Evolutionary conservation across 2,888 invertebrate genomes (phyloP), one percentile per base, ranked within the genome.

Genomic region (Nymphalis urticae): DNA sequence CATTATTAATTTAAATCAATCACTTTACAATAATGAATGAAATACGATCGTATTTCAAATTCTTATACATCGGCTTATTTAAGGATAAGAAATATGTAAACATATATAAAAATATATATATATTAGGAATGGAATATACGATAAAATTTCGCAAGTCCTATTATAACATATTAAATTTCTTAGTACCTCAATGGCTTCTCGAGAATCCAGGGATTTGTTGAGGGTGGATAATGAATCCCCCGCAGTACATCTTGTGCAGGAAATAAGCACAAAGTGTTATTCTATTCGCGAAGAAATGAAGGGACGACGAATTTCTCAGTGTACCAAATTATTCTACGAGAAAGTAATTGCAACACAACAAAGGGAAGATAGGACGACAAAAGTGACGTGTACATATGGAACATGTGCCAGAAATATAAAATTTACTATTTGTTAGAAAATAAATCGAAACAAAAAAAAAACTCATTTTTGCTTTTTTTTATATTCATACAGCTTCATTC

Each of bases 201-300:
- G 85, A 86, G 84, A 85, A 85, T 77, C 75, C 76, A 79, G 80
- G 84, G 89, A 89, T 90, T 88, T 88, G 88, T 86, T 81, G 84
- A 83, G 90, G 91, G 89, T 85, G 83, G 85, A 86, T 90, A 92
- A 92, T 90, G 89, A 91, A 89, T 90, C 91, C 88, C 83, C 82
- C 79, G 79, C 84, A 82, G 84, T 86, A 89, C 88, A 89, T 90
- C 88, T 88, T 84, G 80, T 79, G 79, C 85, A 85, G 91, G 92
- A 92, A 92, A 91, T 90, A 87, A 85, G 84, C 83, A 85, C 85
- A 88, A 90, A 91, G 90, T 90, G 91, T 89, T 92, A 90, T 91
- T 90, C 89, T 88, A 88, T 87, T 88, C 84, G 80, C 83, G 77
- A 78, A 75, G 80, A 80, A 82, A 78, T 80, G 75, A 81, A 80